Evolutionary conservation across 2,113 vertebrate species (phyloP).

Genomic region (Nesogale talazaci): DNA sequence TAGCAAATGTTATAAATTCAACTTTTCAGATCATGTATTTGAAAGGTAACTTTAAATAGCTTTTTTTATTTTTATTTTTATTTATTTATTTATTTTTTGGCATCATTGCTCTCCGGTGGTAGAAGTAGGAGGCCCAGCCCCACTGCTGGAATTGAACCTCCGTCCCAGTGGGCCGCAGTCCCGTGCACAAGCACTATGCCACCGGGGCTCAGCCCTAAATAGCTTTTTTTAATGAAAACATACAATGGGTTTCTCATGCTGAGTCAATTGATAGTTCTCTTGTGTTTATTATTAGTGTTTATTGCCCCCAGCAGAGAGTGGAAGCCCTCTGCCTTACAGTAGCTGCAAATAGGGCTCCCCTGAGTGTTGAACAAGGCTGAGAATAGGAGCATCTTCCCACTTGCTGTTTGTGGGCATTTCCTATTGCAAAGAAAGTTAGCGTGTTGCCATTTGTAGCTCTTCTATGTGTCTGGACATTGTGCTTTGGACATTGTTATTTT

Average conservation of each 20-base stretch:
- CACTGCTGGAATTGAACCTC: too few species aligned
- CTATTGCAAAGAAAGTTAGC: slow-evolving; percentile 15
- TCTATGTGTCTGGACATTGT: not conserved
- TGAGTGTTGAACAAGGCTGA: not conserved
- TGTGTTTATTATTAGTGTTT: not conserved
- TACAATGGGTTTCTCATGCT: not conserved
- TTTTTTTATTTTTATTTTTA: not conserved
- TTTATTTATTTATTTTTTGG: too few species aligned
- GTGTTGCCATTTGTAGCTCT: not conserved
- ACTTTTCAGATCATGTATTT: too few species aligned
- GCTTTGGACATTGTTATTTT: not conserved
- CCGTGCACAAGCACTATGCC: too few species aligned
- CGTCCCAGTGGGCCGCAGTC: too few species aligned
- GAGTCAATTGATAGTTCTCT: not conserved
- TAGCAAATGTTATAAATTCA: not conserved
- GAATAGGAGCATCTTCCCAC: not conserved
- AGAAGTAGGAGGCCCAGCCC: too few species aligned
- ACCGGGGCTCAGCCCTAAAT: too few species aligned
- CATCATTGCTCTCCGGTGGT: too few species aligned
- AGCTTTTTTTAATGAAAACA: not conserved
- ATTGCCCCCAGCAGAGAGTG: slow-evolving; percentile 22
- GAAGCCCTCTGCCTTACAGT: not conserved
- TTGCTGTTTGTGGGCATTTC: not conserved
- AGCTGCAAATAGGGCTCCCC: not conserved
- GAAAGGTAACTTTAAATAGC: not conserved